Evolutionary conservation across 1,140 invertebrate genomes (phyloP), one percentile per base, ranked within the genome.

Genomic region (Hormaphis cornu): DNA sequence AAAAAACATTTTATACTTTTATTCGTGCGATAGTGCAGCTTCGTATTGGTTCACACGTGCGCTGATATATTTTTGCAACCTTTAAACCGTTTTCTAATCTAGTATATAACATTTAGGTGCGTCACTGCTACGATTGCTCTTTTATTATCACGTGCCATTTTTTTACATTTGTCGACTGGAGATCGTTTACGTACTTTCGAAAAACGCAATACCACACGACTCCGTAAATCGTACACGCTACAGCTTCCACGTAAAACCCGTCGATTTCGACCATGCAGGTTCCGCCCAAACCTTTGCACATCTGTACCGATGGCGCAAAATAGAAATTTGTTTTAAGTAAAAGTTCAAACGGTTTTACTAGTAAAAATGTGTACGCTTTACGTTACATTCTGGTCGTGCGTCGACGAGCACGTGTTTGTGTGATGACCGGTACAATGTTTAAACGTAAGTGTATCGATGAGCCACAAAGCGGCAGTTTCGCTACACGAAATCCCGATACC

Each of bases 401-500:
- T 8, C 8, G 54, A n/a, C 5, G 20, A 58, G n/a, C 54, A 58
- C 2, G 22, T 10, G n/a, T 40, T 24, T 9, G 1, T 40, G n/a
- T 81, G 58, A 40, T 81, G 76, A 46, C 70, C 76, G 42, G 70
- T 76, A 18, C 81, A 83, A 76, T 93, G 77, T 75, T 87, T 91
- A 77, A 82, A 88, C 0, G 93, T 96, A 1, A 97, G 78, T 12
- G 86, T 81, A 80, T 98, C 95, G 5, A 98, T 93, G 54, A 95
- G 83, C 86, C 91, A 96, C 4, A 99, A 81, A 0, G 93, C 87
- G 9, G 97, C 79, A 0, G 95, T 98, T 50, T 87, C 85, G 1
- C 96, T 94, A 98, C 76, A 96, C 97, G 10, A 93, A 93, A 26
- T 93, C 26, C 97, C 97, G 33, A 99, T 81, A 83, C 99, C 99